phyloP scores from a whole-genome alignment of 2,113 vertebrate species.

The Leucoraja erinaceus region DNA sequence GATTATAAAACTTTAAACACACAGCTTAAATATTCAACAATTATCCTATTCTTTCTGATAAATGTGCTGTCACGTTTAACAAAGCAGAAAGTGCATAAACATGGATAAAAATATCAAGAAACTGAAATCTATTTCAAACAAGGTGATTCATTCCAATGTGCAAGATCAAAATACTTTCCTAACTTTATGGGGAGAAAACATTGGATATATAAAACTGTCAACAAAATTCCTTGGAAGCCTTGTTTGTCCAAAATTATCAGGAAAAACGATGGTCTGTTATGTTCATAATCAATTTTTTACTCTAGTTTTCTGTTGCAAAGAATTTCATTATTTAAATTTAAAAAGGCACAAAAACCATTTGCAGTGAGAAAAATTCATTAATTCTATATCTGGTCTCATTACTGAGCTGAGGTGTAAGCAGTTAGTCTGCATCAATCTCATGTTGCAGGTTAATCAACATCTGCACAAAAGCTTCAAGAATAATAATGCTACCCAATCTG shows the following conservation, averaged over 20 bases:
- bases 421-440: neutral
- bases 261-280: neutral
- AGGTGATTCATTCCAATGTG: neutral
- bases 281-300: conserved; percentile 4
- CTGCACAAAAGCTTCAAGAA: neutral
- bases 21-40: neutral
- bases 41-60: conserved; percentile 17
- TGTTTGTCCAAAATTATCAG: conserved; percentile 7
- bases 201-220: neutral
- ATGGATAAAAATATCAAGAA: neutral
- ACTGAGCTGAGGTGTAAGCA: neutral
- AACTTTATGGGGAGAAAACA: conserved; percentile 25
- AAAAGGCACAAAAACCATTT: conserved; percentile 7
- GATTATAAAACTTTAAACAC: conserved; percentile 2
- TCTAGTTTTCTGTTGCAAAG: conserved; percentile 34
- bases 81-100: neutral
- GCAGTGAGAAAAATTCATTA: conserved; percentile 21
- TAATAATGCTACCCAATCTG: neutral
- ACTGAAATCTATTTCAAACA: neutral
- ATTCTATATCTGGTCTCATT: neutral
- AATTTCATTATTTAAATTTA: neutral
- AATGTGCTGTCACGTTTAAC: neutral
- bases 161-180: neutral
- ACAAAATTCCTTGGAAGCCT: neutral
- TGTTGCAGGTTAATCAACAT: neutral